Conservation (phyloP, 2,113 vertebrate genomes). For the Poicephalus gulielmi region DNA sequence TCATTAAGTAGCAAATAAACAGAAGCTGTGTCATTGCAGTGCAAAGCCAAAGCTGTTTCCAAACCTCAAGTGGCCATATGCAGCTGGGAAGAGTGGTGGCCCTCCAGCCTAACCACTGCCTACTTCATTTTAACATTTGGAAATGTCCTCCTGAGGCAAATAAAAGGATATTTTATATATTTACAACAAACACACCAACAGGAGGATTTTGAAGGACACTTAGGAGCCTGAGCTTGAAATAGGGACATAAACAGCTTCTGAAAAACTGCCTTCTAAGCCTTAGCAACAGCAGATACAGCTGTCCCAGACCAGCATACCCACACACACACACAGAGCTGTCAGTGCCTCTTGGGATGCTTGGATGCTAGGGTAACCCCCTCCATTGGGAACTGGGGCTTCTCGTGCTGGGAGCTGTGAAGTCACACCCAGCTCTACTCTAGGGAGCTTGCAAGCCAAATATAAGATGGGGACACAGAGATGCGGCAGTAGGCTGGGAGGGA, state of each 20-base stretch:
- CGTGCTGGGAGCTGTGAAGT: not conserved
- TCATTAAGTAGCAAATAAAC: not conserved
- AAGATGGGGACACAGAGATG: not conserved
- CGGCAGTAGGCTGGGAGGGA: not conserved
- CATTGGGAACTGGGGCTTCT: not conserved
- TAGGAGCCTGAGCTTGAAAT: not conserved
- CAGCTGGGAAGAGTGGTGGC: not conserved
- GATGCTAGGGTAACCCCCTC: not conserved
- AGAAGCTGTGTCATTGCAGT: not conserved
- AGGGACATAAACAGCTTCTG: not conserved
- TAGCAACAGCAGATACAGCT: not conserved
- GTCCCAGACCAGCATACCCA: not conserved
- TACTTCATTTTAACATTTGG: not conserved
- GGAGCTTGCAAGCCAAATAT: not conserved
- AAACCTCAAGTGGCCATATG: not conserved
- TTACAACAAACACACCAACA: not conserved
- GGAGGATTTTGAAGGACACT: not conserved
- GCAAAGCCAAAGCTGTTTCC: not conserved
- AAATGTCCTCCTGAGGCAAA: not conserved
- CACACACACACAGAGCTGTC: fast-evolving
- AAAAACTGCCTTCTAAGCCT: not conserved
- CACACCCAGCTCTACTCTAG: not conserved
- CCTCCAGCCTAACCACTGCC: not conserved
- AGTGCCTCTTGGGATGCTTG: not conserved
- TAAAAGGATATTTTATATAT: not conserved